These are phyloP conservation scores for Lasiurus cinereus DNA, from an alignment of 2,113 vertebrate genomes.

Conservation along the genomic window DNA sequence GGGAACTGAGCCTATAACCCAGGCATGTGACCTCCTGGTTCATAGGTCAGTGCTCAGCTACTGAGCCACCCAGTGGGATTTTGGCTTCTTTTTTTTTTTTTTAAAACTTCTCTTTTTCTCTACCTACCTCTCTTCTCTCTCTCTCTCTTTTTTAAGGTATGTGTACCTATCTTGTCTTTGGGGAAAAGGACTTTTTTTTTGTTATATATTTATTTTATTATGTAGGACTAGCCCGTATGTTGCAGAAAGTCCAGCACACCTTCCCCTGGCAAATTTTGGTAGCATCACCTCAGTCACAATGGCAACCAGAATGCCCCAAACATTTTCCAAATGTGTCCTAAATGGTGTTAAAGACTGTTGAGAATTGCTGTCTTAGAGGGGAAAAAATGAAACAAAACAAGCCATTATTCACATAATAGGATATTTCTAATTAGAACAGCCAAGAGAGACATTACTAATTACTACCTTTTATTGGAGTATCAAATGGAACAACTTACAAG, in stretches of 20 bases:
- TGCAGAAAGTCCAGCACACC: not conserved
- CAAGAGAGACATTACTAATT: conserved; percentile 2
- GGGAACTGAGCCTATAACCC: no score
- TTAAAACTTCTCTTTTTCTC: no score
- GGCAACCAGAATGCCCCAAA: not conserved
- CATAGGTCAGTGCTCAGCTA: no score
- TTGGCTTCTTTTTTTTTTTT: no score
- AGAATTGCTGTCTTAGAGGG: not conserved
- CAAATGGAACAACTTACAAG: conserved; percentile 27
- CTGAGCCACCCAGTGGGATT: no score
- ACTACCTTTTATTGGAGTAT: conserved; percentile 8
- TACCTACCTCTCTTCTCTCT: no score
- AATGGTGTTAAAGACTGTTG: not conserved
- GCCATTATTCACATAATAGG: not conserved
- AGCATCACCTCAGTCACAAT: not conserved
- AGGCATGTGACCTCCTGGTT: no score
- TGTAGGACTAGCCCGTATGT: not conserved
- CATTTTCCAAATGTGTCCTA: conserved; percentile 4
- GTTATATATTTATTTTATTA: not conserved
- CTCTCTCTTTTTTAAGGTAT: not conserved
- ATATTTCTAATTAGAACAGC: conserved; percentile 29
- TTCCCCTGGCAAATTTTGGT: not conserved
- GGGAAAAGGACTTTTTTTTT: not conserved
- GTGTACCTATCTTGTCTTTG: not conserved
- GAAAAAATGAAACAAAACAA: not conserved